Evolutionary conservation across 35 echinoderm and acorn worm species (phyloP).

Genomic region (Lytechinus pictus): DNA sequence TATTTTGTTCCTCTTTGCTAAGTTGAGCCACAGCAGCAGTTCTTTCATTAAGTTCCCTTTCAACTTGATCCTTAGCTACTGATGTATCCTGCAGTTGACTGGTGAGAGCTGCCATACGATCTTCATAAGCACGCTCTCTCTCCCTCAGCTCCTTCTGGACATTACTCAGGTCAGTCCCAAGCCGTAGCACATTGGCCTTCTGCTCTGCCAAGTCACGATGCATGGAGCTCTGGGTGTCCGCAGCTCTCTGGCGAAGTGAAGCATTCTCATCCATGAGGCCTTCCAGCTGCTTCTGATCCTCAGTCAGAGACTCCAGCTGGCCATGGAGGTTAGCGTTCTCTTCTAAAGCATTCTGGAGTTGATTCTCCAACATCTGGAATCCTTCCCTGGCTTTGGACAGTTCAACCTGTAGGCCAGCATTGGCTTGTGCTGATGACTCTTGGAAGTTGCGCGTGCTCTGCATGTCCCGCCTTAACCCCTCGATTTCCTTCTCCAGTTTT

Average conservation of each 20-base stretch:
- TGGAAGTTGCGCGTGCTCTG: constrained; percentile 42
- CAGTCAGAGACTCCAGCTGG: constrained; percentile 88
- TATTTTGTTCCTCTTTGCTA: constrained; percentile 78
- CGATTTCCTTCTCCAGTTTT: constrained; percentile 43
- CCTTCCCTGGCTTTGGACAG: constrained; percentile 51
- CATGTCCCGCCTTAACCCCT: constrained; percentile 48
- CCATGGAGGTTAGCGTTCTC: constrained; percentile 94
- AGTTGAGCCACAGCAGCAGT: constrained; percentile 51
- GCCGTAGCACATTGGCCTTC: constrained; percentile 70
- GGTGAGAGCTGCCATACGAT: constrained; percentile 51
- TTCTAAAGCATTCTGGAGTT: constrained; percentile 74
- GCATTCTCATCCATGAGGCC: constrained; percentile 86
- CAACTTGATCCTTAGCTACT: constrained; percentile 69
- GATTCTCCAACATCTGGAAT: constrained; percentile 58
- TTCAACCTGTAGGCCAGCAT: constrained; percentile 61
- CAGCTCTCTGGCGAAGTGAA: constrained; percentile 69
- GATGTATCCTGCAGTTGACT: constrained; percentile 65
- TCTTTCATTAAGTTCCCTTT: constrained; percentile 61
- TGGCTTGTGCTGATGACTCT: constrained; percentile 11
- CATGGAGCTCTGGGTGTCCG: constrained; percentile 73
- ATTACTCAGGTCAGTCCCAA: constrained; percentile 74
- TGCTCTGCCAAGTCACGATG: constrained; percentile 87
- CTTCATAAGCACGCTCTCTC: constrained; percentile 71
- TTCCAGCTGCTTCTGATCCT: constrained; percentile 71
- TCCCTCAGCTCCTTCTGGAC: constrained; percentile 84